Base-by-base conservation (phyloP, 1,140 invertebrate genomes). In the Heliconius melpomene region DNA sequence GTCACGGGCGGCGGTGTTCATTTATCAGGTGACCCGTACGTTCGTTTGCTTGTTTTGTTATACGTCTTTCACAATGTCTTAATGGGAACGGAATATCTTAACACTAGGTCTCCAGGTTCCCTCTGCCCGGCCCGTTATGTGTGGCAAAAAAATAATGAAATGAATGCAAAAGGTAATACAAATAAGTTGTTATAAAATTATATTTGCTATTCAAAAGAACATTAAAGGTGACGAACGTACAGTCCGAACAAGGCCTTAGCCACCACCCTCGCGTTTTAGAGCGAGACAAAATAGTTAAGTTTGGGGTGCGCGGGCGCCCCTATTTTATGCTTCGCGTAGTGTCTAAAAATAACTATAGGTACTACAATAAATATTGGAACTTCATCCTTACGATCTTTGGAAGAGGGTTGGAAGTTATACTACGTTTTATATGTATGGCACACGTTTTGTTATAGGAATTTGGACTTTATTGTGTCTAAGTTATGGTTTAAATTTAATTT, bases 251-350 rank as follows among this genome's bases (percentile, higher is more conserved):
- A 5, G 8, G 5, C 66, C 79, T 76, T 79, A 71, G 52, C 50
- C 40, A 11, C 81, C 79, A 84, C 83, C 83, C 81, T 81, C 81
- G 54, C 74, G 50, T 23, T 75, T 70, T 73, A 50, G 78, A 81
- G 52, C 50, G 75, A 78, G 78, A 82, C 79, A 82, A 77, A 86
- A 82, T 82, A 78, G 79, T 70, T 40, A 20, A 77, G 60, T 13
- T 75, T 84, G 72, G 83, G 85, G 85, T 84, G 85, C 85, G 85
- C 85, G 77, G 82, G 85, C 85, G 85, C 85, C 83, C 85, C 80
- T 78, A 70, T 78, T 79, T 79, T 50, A 80, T 74, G 81, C 81
- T 71, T 78, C 54, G 74, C 81, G 78, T 72, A 71, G 66, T 57
- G 71, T 79, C 70, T 82, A 82, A 79, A 82, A 82, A 79, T 80